phyloP scores from a whole-genome alignment of 2,113 vertebrate genomes.

The Gadus chalcogrammus region DNA sequence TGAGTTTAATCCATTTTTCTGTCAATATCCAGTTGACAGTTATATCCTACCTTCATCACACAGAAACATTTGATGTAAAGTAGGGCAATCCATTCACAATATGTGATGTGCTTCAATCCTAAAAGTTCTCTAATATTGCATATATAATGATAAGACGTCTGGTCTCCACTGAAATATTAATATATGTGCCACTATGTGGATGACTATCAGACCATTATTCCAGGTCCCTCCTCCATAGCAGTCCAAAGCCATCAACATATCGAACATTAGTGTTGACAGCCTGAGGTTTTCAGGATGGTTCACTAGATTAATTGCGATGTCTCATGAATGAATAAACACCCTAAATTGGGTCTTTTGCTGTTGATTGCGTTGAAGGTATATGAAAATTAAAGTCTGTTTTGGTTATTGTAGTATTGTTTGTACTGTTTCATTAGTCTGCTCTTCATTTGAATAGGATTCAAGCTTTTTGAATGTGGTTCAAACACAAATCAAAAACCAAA shows the following conservation, averaged over 20 bases:
- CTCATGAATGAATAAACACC: conserved; percentile 50
- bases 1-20: too few species aligned
- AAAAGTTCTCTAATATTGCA: conserved; percentile 11
- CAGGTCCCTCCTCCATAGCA: conserved; percentile 28
- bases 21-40: conserved; percentile 10
- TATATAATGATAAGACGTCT: conserved; percentile 9
- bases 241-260: conserved; percentile 45
- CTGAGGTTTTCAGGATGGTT: conserved; percentile 43
- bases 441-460: too few species aligned
- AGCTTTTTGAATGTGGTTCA: too few species aligned
- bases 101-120: conserved; percentile 22
- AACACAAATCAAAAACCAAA: too few species aligned
- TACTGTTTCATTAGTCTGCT: too few species aligned
- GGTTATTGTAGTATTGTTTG: too few species aligned
- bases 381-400: too few species aligned
- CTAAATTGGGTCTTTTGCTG: conserved; percentile 44
- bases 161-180: conserved; percentile 1
- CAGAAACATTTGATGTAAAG: conserved; percentile 11
- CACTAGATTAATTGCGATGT: conserved; percentile 47
- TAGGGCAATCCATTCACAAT: conserved; percentile 18
- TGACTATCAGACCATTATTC: conserved; percentile 11
- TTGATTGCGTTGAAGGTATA: neutral
- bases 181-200: neutral
- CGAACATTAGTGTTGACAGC: conserved; percentile 40
- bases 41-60: conserved; percentile 25